Percentiles rank a stretch among this genome's conserved stretches.
phyloP scores from a whole-genome alignment of 2,113 vertebrate species.

The Nannobrachium achirus region DNA sequence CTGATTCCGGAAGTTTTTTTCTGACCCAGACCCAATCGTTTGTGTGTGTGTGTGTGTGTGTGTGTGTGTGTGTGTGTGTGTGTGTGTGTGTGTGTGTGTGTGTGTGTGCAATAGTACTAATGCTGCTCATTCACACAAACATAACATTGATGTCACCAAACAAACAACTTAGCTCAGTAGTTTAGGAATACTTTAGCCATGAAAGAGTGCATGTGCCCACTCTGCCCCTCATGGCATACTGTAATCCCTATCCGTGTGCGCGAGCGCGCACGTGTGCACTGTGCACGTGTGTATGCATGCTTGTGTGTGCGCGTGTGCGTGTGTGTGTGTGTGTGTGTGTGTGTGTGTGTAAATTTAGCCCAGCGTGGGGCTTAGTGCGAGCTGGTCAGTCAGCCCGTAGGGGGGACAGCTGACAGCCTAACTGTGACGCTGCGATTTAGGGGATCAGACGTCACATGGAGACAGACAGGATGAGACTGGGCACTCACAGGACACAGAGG shows the following conservation, averaged over 20 bases:
- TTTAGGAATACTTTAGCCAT: too few species aligned
- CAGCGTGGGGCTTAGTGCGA: slow-evolving; percentile 61
- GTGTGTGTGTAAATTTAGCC: slow-evolving; percentile 60
- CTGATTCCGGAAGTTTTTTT: too few species aligned
- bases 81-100: slow-evolving; percentile 14
- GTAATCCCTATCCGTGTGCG: background rate
- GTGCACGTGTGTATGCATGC: slow-evolving; percentile 22
- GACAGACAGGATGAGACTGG: slow-evolving; percentile 51
- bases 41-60: too few species aligned
- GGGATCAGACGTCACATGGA: slow-evolving; percentile 71
- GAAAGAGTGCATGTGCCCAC: too few species aligned
- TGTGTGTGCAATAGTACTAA: too few species aligned
- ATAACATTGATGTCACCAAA: too few species aligned
- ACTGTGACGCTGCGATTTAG: slow-evolving; percentile 51
- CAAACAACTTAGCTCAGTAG: too few species aligned
- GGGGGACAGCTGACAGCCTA: slow-evolving; percentile 62
- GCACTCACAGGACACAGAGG: slow-evolving; percentile 33
- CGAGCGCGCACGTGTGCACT: slow-evolving; percentile 7
- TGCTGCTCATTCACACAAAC: background rate
- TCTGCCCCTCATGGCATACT: too few species aligned
- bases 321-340: slow-evolving; percentile 4
- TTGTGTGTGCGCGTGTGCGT: slow-evolving; percentile 11
- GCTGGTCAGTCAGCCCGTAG: slow-evolving; percentile 51
- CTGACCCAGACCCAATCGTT: too few species aligned
- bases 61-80: too few species aligned